Evolutionary conservation across 92 coral and sea anemone genomes (phyloP), one percentile per base, ranked within the genome.

Genomic region (Palythoa grandis): DNA sequence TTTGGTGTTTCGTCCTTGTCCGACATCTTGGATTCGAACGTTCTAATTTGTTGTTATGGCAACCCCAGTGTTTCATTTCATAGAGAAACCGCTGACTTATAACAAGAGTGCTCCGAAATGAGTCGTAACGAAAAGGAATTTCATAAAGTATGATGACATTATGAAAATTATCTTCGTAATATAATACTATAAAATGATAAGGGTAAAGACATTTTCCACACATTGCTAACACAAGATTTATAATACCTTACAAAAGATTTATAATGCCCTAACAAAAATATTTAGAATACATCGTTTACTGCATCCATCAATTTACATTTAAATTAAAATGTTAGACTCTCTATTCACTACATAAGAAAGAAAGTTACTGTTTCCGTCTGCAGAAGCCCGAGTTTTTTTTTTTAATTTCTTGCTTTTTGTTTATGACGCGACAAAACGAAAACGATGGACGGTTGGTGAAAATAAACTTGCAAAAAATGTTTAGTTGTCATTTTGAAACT

Each of bases 11-110:
- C 93, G 48, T 79, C 79, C 68, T 91, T 88, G 89, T 87, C 98
- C 94, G 98, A 94, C 98, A 94, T 94, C 88, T 94, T 94, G 98
- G 91, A 92, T 84, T 50, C 82, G 90, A 83, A 79, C 74, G 88
- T 39, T 56, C 91, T 56, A 12, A 86, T 66, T 68, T 29, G 93
- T 94, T 88, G 88, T 93, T 89, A 94, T 92, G 92, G 89, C 85
- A 87, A 94, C 85, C 85, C 43, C 8, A 5, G 24, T 66, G 85
- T 80, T 80, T 80, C 38, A 80, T 24, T 80, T 12, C 85, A 24
- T 7, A 12, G 74, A 22, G 43, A 1, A 15, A 39, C 85, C 85
- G 85, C 85, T 80, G 85, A 80, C 85, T 80, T 66, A 19, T 43
- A 63, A 25, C 48, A 12, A 77, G 4, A 10, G 39, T 22, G 82